Evolutionary conservation across 2,888 invertebrate species (phyloP), one percentile per base, ranked within the genome.

Genomic region (Priocnemis perturbator): DNA sequence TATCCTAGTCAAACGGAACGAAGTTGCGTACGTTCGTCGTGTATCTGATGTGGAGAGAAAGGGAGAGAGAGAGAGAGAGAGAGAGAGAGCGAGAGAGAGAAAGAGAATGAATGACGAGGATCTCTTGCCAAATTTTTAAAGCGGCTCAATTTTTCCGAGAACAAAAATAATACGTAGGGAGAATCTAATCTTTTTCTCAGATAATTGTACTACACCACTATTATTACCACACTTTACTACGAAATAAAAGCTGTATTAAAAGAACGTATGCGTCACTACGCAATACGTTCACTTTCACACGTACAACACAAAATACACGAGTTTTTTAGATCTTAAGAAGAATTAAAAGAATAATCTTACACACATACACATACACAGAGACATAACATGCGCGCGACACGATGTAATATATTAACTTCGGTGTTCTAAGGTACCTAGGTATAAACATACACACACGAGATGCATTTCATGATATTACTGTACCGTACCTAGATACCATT

Each of bases 71-170:
- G 67, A 58, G 64, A 64, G 64, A 71, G 60, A 67, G 17, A 57
- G 52, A 47, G 56, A 52, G 65, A 66, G 23, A 64, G 64, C 69
- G 60, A 67, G 17, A 57, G 52, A 47, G 56, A 52, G 65, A 66
- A 23, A 23, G 21, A 26, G 26, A 14, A 19, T 30, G 30, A 37
- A 20, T 21, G 47, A 23, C 15, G 23, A 79, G 67, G 76, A 81
- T 83, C 82, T 86, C 85, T 87, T 85, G 86, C 86, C 86, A 87
- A 87, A 85, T 83, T 82, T 76, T 72, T 73, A 72, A 82, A 81
- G 60, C 71, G 83, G 86, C 85, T 86, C 85, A 81, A 82, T 69
- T 79, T 78, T 73, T 65, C 5, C 26, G 26, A 5, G 26, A 26
- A 5, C 2, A 26, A 26, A 26, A 26, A 26, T 3, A 26, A 5